Conservation (phyloP, 2,888 invertebrate species). For the Allophyes oxyacanthae region DNA sequence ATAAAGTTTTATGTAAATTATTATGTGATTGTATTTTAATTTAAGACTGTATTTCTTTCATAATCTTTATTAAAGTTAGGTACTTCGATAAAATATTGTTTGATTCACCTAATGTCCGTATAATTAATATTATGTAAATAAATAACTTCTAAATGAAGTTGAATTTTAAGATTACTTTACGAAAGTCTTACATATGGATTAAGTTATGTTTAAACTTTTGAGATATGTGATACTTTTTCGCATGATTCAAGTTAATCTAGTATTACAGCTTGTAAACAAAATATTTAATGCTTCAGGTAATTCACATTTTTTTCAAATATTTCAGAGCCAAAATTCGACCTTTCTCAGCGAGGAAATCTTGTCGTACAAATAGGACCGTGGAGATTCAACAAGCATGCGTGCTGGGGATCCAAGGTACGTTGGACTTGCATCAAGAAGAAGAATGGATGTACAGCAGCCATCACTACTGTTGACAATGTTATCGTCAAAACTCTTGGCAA, state of each 20-base stretch:
- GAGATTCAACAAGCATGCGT: constrained; percentile 85
- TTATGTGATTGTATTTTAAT: constrained; percentile 22
- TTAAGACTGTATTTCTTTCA: constrained; percentile 24
- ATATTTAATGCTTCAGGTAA: constrained; percentile 9
- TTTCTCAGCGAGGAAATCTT: constrained; percentile 83
- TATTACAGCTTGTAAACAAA: too few species aligned
- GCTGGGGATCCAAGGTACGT: constrained; percentile 83
- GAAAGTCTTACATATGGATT: too few species aligned
- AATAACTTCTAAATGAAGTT: too few species aligned
- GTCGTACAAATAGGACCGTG: constrained; percentile 84
- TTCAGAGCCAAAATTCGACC: constrained; percentile 81
- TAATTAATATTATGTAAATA: too few species aligned
- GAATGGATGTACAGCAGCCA: constrained; percentile 80
- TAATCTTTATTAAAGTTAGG: constrained; percentile 31
- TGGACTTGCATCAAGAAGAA: constrained; percentile 87
- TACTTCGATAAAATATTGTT: neutral
- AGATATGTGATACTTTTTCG: too few species aligned
- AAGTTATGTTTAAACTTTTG: too few species aligned
- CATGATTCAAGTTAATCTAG: too few species aligned
- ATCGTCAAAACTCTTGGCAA: constrained; percentile 83
- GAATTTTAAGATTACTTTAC: too few species aligned
- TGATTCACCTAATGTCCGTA: neutral
- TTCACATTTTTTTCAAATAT: neutral
- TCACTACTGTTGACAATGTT: constrained; percentile 82
- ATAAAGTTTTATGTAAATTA: constrained; percentile 29